Base-by-base conservation (phyloP, 2,888 invertebrate species). In the Metacarcinus magister region DNA sequence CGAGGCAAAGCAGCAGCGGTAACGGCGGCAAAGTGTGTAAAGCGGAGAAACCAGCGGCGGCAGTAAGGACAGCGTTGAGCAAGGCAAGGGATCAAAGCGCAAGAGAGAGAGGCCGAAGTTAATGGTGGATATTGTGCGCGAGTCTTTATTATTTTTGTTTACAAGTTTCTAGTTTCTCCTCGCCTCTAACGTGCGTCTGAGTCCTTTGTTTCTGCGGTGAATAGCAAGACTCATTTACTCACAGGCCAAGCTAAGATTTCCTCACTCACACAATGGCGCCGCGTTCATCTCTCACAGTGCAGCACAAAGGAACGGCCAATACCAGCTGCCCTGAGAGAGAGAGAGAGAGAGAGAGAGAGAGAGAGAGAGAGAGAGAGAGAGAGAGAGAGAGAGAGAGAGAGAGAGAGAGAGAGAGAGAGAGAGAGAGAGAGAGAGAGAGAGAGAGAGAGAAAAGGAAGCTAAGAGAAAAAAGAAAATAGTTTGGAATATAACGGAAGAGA, bases 271-370 rank as follows among this genome's bases (percentile, higher is more conserved):
- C 82, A 82, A 82, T 82, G 82, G 82, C 82, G 82, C 13, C 82
- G 82, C 82, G 82, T 82, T 82, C 82, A 82, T 82, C 82, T 82
- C 82, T 82, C 82, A 82, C 82, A 13, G 82, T 32, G 82, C 32
- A 32, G 32, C 82, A 82, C 82, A 82, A 82, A 82, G 82, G 10
- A 8, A 10, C 82, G 13, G 82, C 32, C 82, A 82, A 82, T 82
- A 82, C 32, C 82, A 82, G 82, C 82, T 82, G 82, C 82, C 82
- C 82, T 32, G 19, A 8, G 32, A 28, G 82, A 82, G 82, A 82
- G 82, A 82, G 82, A 82, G 82, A 82, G 82, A 82, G 82, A 82
- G 82, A 82, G 82, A 82, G 82, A 82, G 82, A 82, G 82, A 82
- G 82, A 82, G 82, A 82, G 82, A 82, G 82, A 75, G 75, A 75